These are phyloP conservation scores for Lophius piscatorius DNA, from an alignment of 2,113 vertebrate species.

Conservation along the genomic window DNA sequence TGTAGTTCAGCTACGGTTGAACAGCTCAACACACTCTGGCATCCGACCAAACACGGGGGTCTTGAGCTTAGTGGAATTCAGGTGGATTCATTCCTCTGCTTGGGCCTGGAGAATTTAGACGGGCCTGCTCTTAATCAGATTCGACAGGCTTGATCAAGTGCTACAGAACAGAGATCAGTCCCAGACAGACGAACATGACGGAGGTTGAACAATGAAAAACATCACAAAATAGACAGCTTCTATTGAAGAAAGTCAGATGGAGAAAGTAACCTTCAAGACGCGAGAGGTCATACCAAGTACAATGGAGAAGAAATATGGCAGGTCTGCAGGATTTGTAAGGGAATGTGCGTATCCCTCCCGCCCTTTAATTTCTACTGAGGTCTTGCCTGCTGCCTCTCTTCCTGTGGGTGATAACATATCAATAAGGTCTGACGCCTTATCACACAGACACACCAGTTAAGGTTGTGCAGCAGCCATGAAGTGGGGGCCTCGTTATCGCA, in stretches of 20 bases:
- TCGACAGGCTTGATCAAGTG: neutral
- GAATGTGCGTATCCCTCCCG: neutral
- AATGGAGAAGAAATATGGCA: neutral
- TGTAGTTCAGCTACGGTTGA: neutral
- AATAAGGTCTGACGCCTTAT: constrained; percentile 48
- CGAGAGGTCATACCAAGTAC: neutral
- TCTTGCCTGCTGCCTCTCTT: constrained; percentile 49
- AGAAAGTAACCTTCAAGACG: constrained; percentile 2
- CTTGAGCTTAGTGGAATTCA: neutral
- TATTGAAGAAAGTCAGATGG: neutral
- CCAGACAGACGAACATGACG: too few species aligned
- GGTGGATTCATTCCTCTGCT: neutral
- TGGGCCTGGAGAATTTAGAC: neutral
- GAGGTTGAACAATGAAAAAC: too few species aligned
- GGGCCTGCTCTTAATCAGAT: neutral
- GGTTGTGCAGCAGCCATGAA: constrained; percentile 27
- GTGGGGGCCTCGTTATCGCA: constrained; percentile 61
- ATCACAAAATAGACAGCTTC: neutral
- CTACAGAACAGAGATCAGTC: neutral
- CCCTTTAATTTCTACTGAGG: constrained; percentile 7
- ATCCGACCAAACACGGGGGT: constrained; percentile 4
- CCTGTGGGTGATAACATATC: constrained; percentile 53
- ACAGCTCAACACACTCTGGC: neutral
- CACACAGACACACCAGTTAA: constrained; percentile 39
- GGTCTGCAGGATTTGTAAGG: neutral